Percentiles rank a stretch among this genome's conserved stretches.
Evolutionary conservation across 2,888 invertebrate genomes (phyloP).

Genomic region (Pachymerium ferrugineum): DNA sequence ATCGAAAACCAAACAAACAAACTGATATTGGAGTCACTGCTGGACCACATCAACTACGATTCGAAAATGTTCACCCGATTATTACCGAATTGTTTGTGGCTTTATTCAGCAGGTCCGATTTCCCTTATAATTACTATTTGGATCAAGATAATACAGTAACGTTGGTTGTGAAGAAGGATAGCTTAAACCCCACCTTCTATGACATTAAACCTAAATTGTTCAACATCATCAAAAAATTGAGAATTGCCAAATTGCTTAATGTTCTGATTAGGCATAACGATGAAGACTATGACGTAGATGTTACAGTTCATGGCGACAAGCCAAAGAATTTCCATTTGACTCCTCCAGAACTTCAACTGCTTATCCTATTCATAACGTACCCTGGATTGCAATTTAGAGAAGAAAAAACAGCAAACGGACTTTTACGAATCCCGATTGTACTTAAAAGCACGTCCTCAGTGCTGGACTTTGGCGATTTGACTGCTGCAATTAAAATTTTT

Average conservation of each 20-base stretch:
- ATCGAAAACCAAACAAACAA: too few relatives aligned
- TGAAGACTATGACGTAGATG: neutral
- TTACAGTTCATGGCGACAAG: neutral
- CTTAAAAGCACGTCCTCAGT: neutral
- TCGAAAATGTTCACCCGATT: neutral
- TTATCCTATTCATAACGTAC: neutral
- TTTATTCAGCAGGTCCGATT: neutral
- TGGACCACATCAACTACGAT: too few relatives aligned
- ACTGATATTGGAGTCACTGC: too few relatives aligned
- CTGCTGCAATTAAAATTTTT: neutral
- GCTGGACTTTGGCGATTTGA: neutral
- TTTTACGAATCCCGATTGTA: neutral
- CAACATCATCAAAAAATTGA: neutral
- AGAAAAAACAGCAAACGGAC: neutral
- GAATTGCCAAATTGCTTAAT: neutral
- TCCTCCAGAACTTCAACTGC: neutral
- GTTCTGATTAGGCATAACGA: neutral
- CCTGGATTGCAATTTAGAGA: neutral
- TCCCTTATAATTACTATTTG: neutral
- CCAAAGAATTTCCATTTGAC: neutral
- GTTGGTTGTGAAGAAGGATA: neutral
- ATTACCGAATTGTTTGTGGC: neutral
- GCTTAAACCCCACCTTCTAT: too few relatives aligned
- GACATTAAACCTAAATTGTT: too few relatives aligned
- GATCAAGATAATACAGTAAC: neutral